Evolutionary conservation across 2,888 invertebrate genomes (phyloP), one percentile per base, ranked within the genome.

Genomic region (Thumatha senex): DNA sequence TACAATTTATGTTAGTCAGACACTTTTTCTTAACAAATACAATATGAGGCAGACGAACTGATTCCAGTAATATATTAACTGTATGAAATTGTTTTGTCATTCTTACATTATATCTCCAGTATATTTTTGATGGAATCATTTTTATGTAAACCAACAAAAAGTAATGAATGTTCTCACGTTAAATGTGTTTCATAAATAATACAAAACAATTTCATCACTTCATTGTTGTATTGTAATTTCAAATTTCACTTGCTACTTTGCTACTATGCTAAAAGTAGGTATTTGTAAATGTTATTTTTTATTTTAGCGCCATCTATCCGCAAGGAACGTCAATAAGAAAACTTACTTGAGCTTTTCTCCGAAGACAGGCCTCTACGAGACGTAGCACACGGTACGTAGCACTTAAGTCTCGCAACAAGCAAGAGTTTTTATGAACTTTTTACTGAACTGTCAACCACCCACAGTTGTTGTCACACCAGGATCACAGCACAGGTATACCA

Each of bases 271-370:
- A n/a, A n/a, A n/a, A n/a, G n/a, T n/a, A n/a, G n/a, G n/a, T n/a
- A n/a, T n/a, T n/a, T n/a, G n/a, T n/a, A n/a, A n/a, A n/a, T n/a
- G n/a, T n/a, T n/a, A n/a, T n/a, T n/a, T n/a, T n/a, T n/a, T n/a
- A n/a, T n/a, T 42, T 18, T 7, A 33, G 33, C 39, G 38, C 33
- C 39, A 33, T 38, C 38, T 29, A 42, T 40, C 3, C 18, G 18
- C 18, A 24, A 24, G 18, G 5, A 4, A 24, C 18, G 18, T 24
- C 18, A 24, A 24, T 24, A 24, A 2, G 18, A 24, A 12, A 51
- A 84, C 87, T 85, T 76, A 88, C 86, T 81, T 78, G 75, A 78
- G 75, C 78, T 80, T 77, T 75, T 70, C 74, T 69, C 57, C 48
- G 39, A 64, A 71, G 69, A 63, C 67, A 69, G 40, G 65, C 54